Evolutionary conservation across 2,113 vertebrate genomes (phyloP), one percentile per base, ranked within the genome.

Genomic region (Ceratotherium simum): DNA sequence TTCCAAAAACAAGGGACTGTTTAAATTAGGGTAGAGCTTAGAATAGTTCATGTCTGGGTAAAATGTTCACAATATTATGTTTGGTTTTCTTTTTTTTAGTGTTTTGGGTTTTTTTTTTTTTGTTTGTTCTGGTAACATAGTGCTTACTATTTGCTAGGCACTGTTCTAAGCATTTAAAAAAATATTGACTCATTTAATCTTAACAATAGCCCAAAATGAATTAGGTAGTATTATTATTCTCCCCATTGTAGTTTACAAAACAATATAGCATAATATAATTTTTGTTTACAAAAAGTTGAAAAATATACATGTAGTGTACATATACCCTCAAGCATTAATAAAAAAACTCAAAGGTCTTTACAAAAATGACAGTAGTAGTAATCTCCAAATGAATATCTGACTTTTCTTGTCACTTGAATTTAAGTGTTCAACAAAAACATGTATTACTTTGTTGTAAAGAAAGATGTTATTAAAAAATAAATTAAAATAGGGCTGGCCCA

Each of bases 161-260:
- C 1, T 92, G 21, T 76, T 87, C 6, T 96, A 87, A 95, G 69
- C 27, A 97, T 75, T 65, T 70, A 8, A 94, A 95, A 95, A 95
- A 95, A 36, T 76, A 81, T 73, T 88, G 79, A 92, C 29, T 83
- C 20, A 80, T 91, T 80, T 91, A 85, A 91, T 88, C 54, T 51
- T 95, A 87, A 6, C 8, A 90, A 69, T 1, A 75, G 76, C 4
- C 33, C 33, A 13, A 83, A 95, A 92, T 64, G 3, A 97, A 92
- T 72, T 42, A 85, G 29, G n/a, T 69, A 88, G 60, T 80, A 51
- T 11, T 82, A 75, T 48, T 65, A 92, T 36, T 29, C 75, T 48
- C 20, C 48, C 48, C 39, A 62, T 67, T 95, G 86, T 39, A 88
- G 48, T 42, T 89, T 83, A 91, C 0, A 89, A 83, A 81, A 78